Conservation (phyloP, 1,140 invertebrate species). For the Diorhabda carinulata region DNA sequence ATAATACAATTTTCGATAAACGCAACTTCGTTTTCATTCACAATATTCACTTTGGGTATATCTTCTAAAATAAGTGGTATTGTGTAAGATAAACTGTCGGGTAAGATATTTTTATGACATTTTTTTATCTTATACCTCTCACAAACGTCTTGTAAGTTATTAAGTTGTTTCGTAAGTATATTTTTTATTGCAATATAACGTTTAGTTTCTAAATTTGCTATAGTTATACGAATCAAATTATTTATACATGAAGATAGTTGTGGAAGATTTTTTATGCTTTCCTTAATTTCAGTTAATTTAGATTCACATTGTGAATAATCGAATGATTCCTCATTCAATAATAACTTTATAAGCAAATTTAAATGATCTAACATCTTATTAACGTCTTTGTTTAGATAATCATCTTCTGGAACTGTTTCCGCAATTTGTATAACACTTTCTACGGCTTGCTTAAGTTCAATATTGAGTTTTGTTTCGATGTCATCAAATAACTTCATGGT, state of each 20-base stretch:
- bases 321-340: background rate
- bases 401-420: background rate
- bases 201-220: too few relatives aligned
- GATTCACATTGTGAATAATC: background rate
- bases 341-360: background rate
- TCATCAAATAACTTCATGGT: too few relatives aligned
- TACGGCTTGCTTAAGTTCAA: too few relatives aligned
- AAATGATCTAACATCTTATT: background rate
- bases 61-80: slow-evolving; percentile 22
- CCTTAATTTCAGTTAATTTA: background rate
- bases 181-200: too few relatives aligned
- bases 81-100: slow-evolving; percentile 21
- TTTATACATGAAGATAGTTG: too few relatives aligned
- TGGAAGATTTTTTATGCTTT: too few relatives aligned
- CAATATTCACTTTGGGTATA: slow-evolving; percentile 5
- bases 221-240: too few relatives aligned
- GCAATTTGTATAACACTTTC: too few relatives aligned
- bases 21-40: background rate
- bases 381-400: background rate
- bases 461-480: too few relatives aligned
- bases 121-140: background rate
- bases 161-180: background rate
- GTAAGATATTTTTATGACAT: slow-evolving; percentile 20
- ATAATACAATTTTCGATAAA: background rate
- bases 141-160: slow-evolving; percentile 1